Conservation (phyloP, 2,888 invertebrate species). For the Choreutis nemorana region DNA sequence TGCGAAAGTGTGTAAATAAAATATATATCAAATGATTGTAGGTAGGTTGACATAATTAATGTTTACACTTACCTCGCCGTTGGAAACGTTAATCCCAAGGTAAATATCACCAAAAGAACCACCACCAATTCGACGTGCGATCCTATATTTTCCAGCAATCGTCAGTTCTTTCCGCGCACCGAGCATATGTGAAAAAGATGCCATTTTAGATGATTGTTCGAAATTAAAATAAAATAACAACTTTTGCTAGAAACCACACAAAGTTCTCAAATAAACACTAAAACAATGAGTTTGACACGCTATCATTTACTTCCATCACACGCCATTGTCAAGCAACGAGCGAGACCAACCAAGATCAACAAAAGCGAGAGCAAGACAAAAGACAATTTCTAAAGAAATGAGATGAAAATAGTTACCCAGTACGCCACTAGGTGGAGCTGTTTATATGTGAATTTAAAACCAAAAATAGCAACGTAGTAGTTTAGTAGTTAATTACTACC, state of each 20-base stretch:
- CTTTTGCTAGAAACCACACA: constrained; percentile 16
- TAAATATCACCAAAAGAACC: constrained; percentile 99
- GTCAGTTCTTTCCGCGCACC: constrained; percentile 60
- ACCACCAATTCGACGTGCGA: constrained; percentile 94
- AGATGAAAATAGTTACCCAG: constrained; percentile 10
- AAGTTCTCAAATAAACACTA: constrained; percentile 16
- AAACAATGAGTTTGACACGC: constrained; percentile 20
- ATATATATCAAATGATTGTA: constrained; percentile 1
- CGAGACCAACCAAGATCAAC: background rate
- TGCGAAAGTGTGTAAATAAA: constrained; percentile 2
- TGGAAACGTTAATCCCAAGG: constrained; percentile 87
- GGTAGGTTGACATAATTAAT: background rate
- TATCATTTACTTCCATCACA: constrained; percentile 22
- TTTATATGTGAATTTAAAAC: too few relatives aligned
- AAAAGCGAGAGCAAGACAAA: too few relatives aligned
- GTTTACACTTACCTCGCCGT: constrained; percentile 75
- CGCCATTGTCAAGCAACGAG: constrained; percentile 14
- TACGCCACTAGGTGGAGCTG: too few relatives aligned
- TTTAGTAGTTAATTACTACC: too few relatives aligned
- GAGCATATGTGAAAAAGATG: constrained; percentile 21
- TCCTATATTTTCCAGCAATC: constrained; percentile 76
- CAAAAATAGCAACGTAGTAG: too few relatives aligned
- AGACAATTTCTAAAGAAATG: too few relatives aligned
- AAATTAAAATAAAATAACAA: constrained; percentile 13
- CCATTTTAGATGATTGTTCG: constrained; percentile 16